Base-by-base conservation (phyloP, 2,888 invertebrate genomes). In the Ellobium chinense region DNA sequence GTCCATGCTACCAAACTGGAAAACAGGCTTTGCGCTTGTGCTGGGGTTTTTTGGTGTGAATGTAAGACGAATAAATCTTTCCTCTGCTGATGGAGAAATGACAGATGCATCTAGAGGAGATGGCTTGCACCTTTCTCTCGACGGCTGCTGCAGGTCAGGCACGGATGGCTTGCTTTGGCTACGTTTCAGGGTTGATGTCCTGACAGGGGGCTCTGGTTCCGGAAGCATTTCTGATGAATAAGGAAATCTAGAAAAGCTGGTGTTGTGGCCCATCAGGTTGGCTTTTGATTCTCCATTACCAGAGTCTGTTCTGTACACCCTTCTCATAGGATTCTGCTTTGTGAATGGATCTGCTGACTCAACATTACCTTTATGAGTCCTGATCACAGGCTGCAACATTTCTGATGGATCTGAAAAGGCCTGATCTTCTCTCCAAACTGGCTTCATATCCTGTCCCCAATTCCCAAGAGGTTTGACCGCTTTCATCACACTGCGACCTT, bases 11-110 rank as follows among this genome's bases (percentile, higher is more conserved):
- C 63, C 24, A 66, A 76, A 76, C 36, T 54, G 65, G 63, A 76
- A 76, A 36, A 21, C 46, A 36, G 34, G 31, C 36, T 24, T 46
- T 24, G 46, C 1, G 24, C 34, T 36, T 21, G 24, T 24, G 37
- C n/a, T 34, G 14, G 14, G 4, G 56, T 76, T 21, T 72, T 78
- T 72, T 18, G 83, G 83, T 5, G 80, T 80, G 68, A 82, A 76
- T 9, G 82, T 84, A 18, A 82, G 31, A 21, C 83, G 82, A 29
- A 84, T 80, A 36, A 84, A 84, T 34, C 83, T 39, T 62, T 82
- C 83, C 5, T 74, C 34, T 2, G 60, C 62, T n/a, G 9, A n/a
- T 2, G 58, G 54, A 4, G 66, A n/a, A 24, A 37, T 27, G 21
- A 46, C 31, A n/a, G 2, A 14, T 12, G 14, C 21, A 2, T 72